Evolutionary conservation across 1,140 invertebrate species (phyloP).

Genomic region (Tetragonula clypearis): DNA sequence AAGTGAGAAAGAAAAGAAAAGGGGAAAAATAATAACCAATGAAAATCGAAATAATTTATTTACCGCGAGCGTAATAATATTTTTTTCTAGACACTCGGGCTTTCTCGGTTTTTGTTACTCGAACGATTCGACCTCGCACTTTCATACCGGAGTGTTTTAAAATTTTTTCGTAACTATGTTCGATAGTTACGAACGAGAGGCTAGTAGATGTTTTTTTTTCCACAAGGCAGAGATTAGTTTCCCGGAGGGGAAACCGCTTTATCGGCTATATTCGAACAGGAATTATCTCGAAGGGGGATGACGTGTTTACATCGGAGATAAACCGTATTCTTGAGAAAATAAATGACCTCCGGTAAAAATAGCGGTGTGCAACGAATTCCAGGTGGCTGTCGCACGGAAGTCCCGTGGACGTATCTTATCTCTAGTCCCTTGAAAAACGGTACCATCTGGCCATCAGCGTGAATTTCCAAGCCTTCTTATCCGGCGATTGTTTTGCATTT

Average conservation of each 20-base stretch:
- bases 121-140: too few relatives aligned
- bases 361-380: constrained; percentile 32
- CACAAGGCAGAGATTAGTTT: not conserved
- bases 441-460: not conserved
- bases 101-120: too few relatives aligned
- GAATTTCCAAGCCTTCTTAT: not conserved
- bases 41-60: too few relatives aligned
- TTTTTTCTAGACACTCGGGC: too few relatives aligned
- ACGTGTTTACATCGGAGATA: constrained; percentile 13
- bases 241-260: not conserved
- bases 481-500: constrained; percentile 21
- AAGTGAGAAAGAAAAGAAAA: too few relatives aligned
- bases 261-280: constrained; percentile 35
- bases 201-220: not conserved
- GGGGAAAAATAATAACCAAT: too few relatives aligned
- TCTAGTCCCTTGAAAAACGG: not conserved
- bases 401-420: constrained; percentile 29
- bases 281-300: constrained; percentile 1
- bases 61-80: too few relatives aligned
- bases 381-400: constrained; percentile 42
- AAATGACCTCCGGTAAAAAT: constrained; percentile 53
- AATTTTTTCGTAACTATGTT: too few relatives aligned
- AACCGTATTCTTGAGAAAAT: constrained; percentile 54
- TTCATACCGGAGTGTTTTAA: too few relatives aligned
- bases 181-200: too few relatives aligned